phyloP scores from a whole-genome alignment of 2,113 vertebrate genomes.

The Acrocephalus arundinaceus region DNA sequence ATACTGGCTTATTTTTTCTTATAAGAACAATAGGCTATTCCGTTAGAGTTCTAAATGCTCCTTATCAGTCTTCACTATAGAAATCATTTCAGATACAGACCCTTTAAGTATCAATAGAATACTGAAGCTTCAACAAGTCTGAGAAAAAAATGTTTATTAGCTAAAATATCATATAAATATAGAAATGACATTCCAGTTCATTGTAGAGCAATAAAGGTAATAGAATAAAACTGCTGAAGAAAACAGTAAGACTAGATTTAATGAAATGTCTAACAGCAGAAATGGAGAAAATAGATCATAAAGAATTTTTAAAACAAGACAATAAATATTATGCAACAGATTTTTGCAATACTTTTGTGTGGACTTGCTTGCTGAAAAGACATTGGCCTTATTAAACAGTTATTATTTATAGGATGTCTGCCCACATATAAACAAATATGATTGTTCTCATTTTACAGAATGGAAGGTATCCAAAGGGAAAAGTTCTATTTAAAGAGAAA shows the following conservation, averaged over 20 bases:
- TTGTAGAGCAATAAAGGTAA: neutral
- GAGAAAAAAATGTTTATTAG: neutral
- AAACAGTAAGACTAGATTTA: neutral
- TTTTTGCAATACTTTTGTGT: neutral
- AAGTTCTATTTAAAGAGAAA: neutral
- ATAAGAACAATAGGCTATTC: neutral
- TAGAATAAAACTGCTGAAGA: neutral
- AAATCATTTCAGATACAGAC: neutral
- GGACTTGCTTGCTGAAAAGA: neutral
- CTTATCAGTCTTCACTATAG: neutral
- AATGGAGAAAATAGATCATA: neutral
- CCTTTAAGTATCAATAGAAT: neutral
- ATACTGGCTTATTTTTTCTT: neutral
- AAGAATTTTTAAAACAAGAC: neutral
- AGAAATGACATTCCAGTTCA: neutral
- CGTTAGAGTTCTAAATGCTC: neutral
- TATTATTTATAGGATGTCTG: neutral
- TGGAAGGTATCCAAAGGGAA: neutral
- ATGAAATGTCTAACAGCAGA: neutral
- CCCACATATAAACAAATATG: neutral
- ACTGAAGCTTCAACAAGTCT: neutral
- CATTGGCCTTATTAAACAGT: neutral
- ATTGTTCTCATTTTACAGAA: neutral
- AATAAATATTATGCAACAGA: neutral
- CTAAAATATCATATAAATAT: neutral